Evolutionary conservation across 1,140 invertebrate genomes (phyloP), one percentile per base, ranked within the genome.

Genomic region (Ceratina australensis): DNA sequence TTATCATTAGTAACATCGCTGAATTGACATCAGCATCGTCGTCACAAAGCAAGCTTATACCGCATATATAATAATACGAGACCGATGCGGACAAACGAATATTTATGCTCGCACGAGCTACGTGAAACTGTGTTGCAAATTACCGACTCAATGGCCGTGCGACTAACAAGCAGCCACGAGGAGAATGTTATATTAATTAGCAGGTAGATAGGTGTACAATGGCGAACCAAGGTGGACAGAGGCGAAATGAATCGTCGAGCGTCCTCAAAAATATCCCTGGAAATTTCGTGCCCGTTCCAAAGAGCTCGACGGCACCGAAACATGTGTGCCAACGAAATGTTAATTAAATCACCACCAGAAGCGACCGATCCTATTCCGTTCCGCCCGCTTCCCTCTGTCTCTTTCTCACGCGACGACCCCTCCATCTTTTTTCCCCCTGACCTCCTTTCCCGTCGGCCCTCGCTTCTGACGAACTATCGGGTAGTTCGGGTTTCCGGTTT

Each of bases 141-240:
- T 71, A 71, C 65, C 18, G 26, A 56, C 50, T 78, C 67, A 64
- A 64, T 72, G 49, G 68, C 8, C 20, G 13, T 12, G 56, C 18
- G 50, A 33, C 57, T 56, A 56, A 57, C 60, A 47, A 47, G 49
- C 50, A 18, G 18, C 28, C 64, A 24, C 24, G n/a, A 67, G 65
- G 54, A 63, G 20, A 78, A 81, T 63, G 80, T 60, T 63, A 83
- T 72, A 82, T 75, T 82, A 83, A 82, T 83, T 83, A 81, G 68
- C 56, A 76, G 69, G 8, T 68, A 47, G 42, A n/a, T 33, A 42
- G 33, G 33, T 42, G 33, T 42, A 42, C 33, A 42, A 42, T 42
- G 33, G 10, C 20, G 26, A 15, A n/a, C 63, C 42, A 79, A 78
- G 47, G 26, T 26, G 57, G 22, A 65, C 64, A 42, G 33, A n/a